Conservation (phyloP, 2,888 invertebrate species). For the Brenthis ino region DNA sequence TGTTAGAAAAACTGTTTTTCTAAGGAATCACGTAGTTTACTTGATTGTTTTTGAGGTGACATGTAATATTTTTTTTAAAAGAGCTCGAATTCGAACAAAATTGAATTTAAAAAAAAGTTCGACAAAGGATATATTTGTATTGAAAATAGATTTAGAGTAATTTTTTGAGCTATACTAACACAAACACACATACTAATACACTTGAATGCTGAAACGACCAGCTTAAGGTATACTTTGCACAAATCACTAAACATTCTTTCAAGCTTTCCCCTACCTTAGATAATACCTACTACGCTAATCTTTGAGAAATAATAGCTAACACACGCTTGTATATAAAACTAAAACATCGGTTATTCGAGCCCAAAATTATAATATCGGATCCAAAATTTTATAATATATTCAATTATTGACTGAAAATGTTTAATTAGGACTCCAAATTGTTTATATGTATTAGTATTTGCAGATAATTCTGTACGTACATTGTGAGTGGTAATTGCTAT, state of each 20-base stretch:
- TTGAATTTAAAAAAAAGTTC: too few species aligned
- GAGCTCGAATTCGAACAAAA: too few species aligned
- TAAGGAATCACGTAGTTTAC: too few species aligned
- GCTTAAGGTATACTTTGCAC: background rate
- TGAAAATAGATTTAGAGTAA: too few species aligned
- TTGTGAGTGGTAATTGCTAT: too few species aligned
- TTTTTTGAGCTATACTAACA: background rate
- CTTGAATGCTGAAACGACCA: too few species aligned
- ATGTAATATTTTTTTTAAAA: too few species aligned
- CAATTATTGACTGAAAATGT: background rate
- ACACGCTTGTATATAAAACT: constrained; percentile 3
- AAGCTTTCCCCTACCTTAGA: background rate
- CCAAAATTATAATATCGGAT: constrained; percentile 2
- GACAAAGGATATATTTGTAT: too few species aligned
- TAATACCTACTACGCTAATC: background rate
- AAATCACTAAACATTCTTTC: background rate
- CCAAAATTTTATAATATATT: background rate
- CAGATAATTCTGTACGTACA: too few species aligned
- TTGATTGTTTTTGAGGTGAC: too few species aligned
- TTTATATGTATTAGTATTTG: too few species aligned
- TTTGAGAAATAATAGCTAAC: background rate
- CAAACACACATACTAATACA: background rate
- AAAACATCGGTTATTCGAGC: background rate
- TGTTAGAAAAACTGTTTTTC: too few species aligned
- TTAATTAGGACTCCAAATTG: background rate